A percentile compares a stretch with the other conserved stretches of the same genome.
Conservation (phyloP, 2,113 vertebrate genomes). For the Neofelis nebulosa region DNA sequence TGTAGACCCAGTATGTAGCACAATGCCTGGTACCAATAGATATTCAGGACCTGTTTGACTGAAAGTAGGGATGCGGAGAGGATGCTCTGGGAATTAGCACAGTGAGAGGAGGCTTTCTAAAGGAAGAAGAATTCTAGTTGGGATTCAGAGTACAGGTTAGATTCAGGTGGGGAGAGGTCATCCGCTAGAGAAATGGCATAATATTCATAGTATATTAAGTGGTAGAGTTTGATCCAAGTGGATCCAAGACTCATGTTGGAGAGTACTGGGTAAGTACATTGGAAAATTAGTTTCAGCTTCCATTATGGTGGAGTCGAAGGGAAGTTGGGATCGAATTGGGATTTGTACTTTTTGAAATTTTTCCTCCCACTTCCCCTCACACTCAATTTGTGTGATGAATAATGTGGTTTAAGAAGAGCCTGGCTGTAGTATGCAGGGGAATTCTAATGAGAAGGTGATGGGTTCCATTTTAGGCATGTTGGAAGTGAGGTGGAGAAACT, state of each 20-base stretch:
- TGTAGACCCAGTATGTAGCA: neutral
- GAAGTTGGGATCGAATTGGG: neutral
- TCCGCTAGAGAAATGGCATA: neutral
- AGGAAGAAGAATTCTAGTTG: constrained; percentile 7
- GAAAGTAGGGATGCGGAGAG: neutral
- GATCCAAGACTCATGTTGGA: neutral
- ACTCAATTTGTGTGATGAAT: neutral
- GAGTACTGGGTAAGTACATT: neutral
- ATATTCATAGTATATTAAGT: neutral
- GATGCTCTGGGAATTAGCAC: neutral
- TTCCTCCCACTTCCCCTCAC: neutral
- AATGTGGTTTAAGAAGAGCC: neutral
- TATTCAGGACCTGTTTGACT: neutral
- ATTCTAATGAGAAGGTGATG: neutral
- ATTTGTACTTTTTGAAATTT: neutral
- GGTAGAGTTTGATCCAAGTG: neutral
- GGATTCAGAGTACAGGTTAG: neutral
- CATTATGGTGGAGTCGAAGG: neutral
- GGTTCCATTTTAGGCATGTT: neutral
- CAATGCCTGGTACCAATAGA: neutral
- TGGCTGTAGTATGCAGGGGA: neutral
- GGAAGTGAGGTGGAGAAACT: neutral
- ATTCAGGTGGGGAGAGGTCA: neutral
- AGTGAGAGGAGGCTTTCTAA: neutral
- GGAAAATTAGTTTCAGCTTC: constrained; percentile 2